Evolutionary conservation across 2,888 invertebrate genomes (phyloP), one percentile per base, ranked within the genome.

Genomic region (Campoplex capitator): DNA sequence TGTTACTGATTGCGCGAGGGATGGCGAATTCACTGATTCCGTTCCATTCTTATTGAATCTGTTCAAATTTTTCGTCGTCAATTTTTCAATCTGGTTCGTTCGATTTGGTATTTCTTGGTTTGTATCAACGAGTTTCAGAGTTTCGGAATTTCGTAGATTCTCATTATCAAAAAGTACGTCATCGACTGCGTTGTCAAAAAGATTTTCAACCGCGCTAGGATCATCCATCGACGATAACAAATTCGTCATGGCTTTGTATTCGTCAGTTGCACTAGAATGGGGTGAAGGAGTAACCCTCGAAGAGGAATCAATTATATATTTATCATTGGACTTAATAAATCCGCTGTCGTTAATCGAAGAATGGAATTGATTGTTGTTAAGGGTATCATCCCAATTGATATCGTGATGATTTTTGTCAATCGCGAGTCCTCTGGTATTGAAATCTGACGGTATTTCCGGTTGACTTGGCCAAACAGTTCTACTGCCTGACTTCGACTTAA

Each of bases 331-430:
- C 16, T 62, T 13, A 9, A 13, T 11, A 0, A 32, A 11, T 23
- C 16, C 62, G 32, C 28, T 62, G 4, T 32, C 32, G 62, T 16
- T 62, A 16, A 32, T 62, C 6, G 32, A 6, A 18, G 23, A 28
- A 13, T 2, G 45, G 45, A 28, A 23, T 18, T 28, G 80, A 70
- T 84, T 87, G 11, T 84, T 84, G 78, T 84, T 87, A 16, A 79
- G n/a, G 13, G 78, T 54, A n/a, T 78, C 81, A 4, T 71, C 70
- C 71, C 76, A 76, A 48, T 6, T 45, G 2, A 45, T 45, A 13
- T 11, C 4, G 42, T 7, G 65, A 35, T 58, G 16, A 51, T 13
- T 58, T 45, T 23, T 78, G 7, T 38, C 32, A 1, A 3, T 18
- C 0, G 45, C 0, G 16, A 2, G 38, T 3, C 16, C 11, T 8